Percentiles rank a stretch among this genome's conserved stretches.
Conservation (phyloP, 2,888 invertebrate genomes). For the Micoletzkya japonica region DNA sequence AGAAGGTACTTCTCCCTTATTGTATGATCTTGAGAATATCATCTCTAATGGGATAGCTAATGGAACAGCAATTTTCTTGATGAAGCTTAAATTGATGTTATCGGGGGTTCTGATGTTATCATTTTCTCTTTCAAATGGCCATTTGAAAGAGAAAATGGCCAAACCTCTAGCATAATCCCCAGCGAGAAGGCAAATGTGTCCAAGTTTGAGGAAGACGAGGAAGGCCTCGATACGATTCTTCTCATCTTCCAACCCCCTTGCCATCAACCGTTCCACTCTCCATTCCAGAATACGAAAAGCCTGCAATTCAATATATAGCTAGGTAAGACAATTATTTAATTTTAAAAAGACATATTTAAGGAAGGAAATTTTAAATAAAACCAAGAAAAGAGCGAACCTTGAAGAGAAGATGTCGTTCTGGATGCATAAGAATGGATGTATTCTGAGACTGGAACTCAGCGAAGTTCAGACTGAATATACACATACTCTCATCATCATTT, state of each 20-base stretch:
- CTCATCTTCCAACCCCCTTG: conserved; percentile 23
- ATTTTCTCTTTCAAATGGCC: too few relatives aligned
- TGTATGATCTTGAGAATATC: too few relatives aligned
- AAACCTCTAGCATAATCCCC: conserved; percentile 92
- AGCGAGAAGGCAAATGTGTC: conserved; percentile 88
- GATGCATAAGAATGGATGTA: conserved; percentile 10
- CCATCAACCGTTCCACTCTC: conserved; percentile 27
- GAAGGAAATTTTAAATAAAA: not conserved
- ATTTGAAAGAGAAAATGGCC: not conserved
- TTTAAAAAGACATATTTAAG: not conserved
- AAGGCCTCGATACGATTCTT: conserved; percentile 30
- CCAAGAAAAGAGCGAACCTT: conserved; percentile 32
- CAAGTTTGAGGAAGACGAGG: conserved; percentile 84
- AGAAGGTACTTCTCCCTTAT: too few relatives aligned
- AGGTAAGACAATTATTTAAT: not conserved
- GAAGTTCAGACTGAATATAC: conserved; percentile 38
- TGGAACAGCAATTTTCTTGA: too few relatives aligned
- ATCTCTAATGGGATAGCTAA: too few relatives aligned
- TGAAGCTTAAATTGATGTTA: too few relatives aligned
- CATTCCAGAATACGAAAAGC: conserved; percentile 16
- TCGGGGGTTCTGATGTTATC: too few relatives aligned
- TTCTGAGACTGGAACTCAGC: conserved; percentile 31
- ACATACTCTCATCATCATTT: too few relatives aligned
- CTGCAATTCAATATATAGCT: not conserved
- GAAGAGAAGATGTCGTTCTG: conserved; percentile 34